Evolutionary conservation across 2,888 invertebrate species (phyloP), one percentile per base, ranked within the genome.

Genomic region (Euclidia mi): DNA sequence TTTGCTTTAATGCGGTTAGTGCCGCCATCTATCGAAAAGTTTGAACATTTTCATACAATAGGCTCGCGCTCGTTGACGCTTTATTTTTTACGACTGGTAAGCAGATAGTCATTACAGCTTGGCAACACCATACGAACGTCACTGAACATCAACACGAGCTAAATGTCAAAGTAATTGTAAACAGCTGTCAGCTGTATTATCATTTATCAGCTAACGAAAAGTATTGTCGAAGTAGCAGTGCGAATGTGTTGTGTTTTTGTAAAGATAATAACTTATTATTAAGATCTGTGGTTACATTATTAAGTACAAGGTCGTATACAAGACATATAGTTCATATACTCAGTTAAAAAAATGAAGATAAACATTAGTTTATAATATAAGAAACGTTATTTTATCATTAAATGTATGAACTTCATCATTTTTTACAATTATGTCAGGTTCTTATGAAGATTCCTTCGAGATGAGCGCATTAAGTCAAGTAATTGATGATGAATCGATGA

Each of bases 381-480:
- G 31, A 31, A 31, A 31, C n/a, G n/a, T n/a, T n/a, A n/a, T n/a
- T n/a, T n/a, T n/a, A n/a, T n/a, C n/a, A n/a, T n/a, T n/a, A n/a
- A n/a, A n/a, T n/a, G n/a, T n/a, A n/a, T n/a, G n/a, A n/a, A n/a
- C n/a, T n/a, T 40, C 43, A 56, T 37, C 15, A 35, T 28, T 52
- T 58, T 29, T 6, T 56, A 38, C 44, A 49, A 66, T 51, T 47
- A 65, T 67, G 55, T 65, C 63, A 71, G 74, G 58, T 53, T 51
- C 56, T 10, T 55, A 59, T 70, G 71, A 67, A 60, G 73, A 73
- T 3, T 35, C 50, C 3, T 15, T 57, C 56, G 69, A 78, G 61
- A 92, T 93, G 92, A 84, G 78, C 48, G 73, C 78, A 44, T 72
- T 91, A 61, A 94, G 93, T 75, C 86, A 85, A 81, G 83, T 94